Conservation (phyloP, 1,140 invertebrate genomes). For the Oncopodura yosiiana region DNA sequence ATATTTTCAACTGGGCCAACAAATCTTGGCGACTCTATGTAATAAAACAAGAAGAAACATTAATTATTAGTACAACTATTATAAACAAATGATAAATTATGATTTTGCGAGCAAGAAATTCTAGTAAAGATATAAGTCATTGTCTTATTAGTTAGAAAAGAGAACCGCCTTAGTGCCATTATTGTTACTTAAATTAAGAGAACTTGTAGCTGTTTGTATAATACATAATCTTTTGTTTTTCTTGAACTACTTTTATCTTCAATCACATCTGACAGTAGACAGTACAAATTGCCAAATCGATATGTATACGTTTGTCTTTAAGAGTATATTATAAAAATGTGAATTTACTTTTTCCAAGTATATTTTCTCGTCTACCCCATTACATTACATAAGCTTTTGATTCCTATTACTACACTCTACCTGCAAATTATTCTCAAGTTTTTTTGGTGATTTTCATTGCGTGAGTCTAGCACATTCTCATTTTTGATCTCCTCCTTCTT, state of each 20-base stretch:
- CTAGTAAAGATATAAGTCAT: constrained; percentile 13
- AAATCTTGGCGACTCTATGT: constrained; percentile 72
- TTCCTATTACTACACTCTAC: no score
- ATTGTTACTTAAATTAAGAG: neutral
- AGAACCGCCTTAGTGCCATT: constrained; percentile 9
- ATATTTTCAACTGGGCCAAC: constrained; percentile 70
- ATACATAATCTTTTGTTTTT: no score
- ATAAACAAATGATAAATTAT: neutral
- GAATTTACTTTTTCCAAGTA: no score
- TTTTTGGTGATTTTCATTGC: constrained; percentile 14
- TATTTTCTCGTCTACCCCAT: no score
- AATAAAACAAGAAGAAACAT: constrained; percentile 42
- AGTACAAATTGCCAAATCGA: constrained; percentile 31
- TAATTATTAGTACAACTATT: neutral
- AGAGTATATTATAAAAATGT: no score
- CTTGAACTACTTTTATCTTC: constrained; percentile 23
- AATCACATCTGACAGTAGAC: constrained; percentile 28
- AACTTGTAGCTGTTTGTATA: neutral
- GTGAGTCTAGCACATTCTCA: constrained; percentile 24
- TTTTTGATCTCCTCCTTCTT: constrained; percentile 12
- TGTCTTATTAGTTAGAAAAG: constrained; percentile 27
- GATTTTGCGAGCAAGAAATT: neutral
- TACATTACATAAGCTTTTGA: no score
- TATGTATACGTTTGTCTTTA: no score
- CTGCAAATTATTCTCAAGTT: constrained; percentile 22